Evolutionary conservation across 2,113 vertebrate species (phyloP).

Genomic region (Perca flavescens): DNA sequence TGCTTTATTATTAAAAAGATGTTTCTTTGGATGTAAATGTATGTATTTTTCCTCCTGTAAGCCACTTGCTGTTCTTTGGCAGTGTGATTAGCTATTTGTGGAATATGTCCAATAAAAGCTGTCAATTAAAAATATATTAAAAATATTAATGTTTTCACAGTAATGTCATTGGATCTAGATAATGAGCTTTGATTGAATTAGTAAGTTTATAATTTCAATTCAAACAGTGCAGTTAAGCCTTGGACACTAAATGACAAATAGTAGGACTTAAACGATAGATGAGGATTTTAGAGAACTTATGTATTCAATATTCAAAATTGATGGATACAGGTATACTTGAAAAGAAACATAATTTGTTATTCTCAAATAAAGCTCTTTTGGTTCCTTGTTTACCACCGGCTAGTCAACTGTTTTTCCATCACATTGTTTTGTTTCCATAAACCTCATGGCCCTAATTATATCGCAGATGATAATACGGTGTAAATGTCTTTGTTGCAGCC

Average conservation of each 20-base stretch:
- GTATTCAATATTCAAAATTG: slow-evolving; percentile 4
- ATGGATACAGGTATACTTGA: neutral
- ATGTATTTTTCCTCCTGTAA: slow-evolving; percentile 63
- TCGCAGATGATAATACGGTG: slow-evolving; percentile 28
- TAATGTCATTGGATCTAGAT: slow-evolving; percentile 15
- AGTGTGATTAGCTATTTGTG: slow-evolving; percentile 77
- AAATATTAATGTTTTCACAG: slow-evolving; percentile 53
- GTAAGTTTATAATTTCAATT: slow-evolving; percentile 40
- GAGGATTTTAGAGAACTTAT: neutral
- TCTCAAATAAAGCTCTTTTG: neutral
- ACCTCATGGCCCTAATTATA: slow-evolving; percentile 31
- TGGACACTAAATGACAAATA: slow-evolving; percentile 15
- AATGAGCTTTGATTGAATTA: slow-evolving; percentile 39
- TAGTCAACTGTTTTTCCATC: slow-evolving; percentile 22
- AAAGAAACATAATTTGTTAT: neutral
- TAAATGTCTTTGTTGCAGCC: slow-evolving; percentile 28
- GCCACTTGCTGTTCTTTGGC: slow-evolving; percentile 73
- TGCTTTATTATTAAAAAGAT: slow-evolving; percentile 57
- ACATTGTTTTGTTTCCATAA: slow-evolving; percentile 14
- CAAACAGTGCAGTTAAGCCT: neutral
- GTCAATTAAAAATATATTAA: slow-evolving; percentile 55
- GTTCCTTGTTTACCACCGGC: neutral
- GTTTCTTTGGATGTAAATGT: slow-evolving; percentile 60
- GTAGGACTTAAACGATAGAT: neutral
- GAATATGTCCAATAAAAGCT: slow-evolving; percentile 81